A percentile compares a stretch with the other conserved stretches of the same genome.
Evolutionary conservation across 2,888 invertebrate species (phyloP).

Genomic region (Omphaloscelis lunosa): DNA sequence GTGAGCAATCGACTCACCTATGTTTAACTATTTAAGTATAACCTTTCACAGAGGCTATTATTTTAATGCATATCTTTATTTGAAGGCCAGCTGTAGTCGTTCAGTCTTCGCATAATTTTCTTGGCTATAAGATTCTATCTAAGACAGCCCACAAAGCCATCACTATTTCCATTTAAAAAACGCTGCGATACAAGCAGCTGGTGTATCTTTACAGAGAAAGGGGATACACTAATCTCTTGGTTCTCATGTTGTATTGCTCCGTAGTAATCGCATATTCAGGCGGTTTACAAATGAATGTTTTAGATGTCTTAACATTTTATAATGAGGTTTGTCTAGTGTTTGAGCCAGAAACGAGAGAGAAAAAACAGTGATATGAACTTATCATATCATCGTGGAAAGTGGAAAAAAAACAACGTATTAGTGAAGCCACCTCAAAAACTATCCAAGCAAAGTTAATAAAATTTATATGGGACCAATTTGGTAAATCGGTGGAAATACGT

Average conservation of each 20-base stretch:
- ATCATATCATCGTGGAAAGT: too few relatives aligned
- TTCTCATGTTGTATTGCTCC: conserved; percentile 33
- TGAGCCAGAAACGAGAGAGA: too few relatives aligned
- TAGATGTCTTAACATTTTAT: too few relatives aligned
- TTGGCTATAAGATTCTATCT: conserved; percentile 17
- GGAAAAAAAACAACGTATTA: too few relatives aligned
- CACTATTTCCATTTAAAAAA: conserved; percentile 30
- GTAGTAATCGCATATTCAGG: conserved; percentile 39
- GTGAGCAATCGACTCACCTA: too few relatives aligned
- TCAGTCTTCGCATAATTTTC: conserved; percentile 3
- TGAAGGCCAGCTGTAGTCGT: background rate
- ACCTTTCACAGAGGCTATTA: background rate
- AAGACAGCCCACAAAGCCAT: background rate
- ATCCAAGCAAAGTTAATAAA: too few relatives aligned
- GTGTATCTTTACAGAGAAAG: conserved; percentile 28
- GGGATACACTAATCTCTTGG: conserved; percentile 35
- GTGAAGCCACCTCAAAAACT: too few relatives aligned
- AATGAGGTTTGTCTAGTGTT: background rate
- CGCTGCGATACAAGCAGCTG: conserved; percentile 35
- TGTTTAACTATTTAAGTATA: background rate
- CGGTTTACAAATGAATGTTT: background rate
- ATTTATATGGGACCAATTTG: too few relatives aligned
- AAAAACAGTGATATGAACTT: too few relatives aligned
- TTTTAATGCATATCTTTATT: background rate
- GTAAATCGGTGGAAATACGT: too few relatives aligned